Evolutionary conservation across 2,797 vertebrate species (phyloP).

Genomic region (Parauchenoglanis punctatus): DNA sequence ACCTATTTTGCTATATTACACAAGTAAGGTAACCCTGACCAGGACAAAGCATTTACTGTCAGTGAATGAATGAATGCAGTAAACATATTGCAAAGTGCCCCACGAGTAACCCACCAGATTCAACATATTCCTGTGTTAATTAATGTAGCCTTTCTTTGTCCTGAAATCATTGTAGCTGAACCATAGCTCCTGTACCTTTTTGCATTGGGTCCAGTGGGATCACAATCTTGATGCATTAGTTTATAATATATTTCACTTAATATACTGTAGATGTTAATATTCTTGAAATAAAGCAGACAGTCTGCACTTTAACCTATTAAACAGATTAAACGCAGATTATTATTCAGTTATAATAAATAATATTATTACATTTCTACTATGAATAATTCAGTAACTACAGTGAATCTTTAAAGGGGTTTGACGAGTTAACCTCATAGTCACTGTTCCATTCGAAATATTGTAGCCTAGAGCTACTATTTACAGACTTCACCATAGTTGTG

Average conservation of each 20-base stretch:
- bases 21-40: background rate
- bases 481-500: background rate
- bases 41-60: background rate
- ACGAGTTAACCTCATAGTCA: slow-evolving; percentile 9
- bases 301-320: slow-evolving; percentile 3
- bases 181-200: background rate
- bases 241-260: background rate
- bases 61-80: background rate
- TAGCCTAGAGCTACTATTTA: slow-evolving; percentile 6
- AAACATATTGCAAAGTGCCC: background rate
- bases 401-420: slow-evolving; percentile 27
- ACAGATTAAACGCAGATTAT: background rate
- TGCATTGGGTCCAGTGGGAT: background rate
- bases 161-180: background rate
- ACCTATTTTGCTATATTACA: background rate
- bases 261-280: background rate
- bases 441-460: background rate
- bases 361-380: slow-evolving; percentile 13
- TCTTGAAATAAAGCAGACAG: background rate
- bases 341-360: slow-evolving; percentile 13
- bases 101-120: background rate
- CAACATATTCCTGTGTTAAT: background rate
- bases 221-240: background rate
- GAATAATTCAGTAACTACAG: slow-evolving; percentile 22
- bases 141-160: background rate